Base-by-base conservation (phyloP, 1,140 invertebrate genomes). In the Augochlora pura region DNA sequence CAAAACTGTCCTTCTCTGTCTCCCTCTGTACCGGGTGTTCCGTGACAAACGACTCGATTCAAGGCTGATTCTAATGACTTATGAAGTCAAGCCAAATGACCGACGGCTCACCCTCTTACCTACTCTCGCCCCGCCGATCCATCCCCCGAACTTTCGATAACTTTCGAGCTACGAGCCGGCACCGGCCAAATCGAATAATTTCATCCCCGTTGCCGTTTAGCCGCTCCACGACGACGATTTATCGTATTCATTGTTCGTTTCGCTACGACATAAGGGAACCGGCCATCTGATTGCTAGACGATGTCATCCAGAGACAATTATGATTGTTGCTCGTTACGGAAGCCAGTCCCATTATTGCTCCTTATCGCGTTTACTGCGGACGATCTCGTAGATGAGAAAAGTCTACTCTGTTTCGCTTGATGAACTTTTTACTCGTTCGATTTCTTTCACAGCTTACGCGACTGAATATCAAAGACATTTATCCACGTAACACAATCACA, bases 1-100 rank as follows among this genome's bases (percentile, higher is more conserved):
- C 67, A 27, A 25, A 57, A 57, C 69, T 59, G 49, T 74, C 77
- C 27, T 70, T 59, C 27, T 23, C 21, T 23, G 49, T 74, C 54
- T n/a, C 69, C 27, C 57, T 42, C 76, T 38, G 78, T 85, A 83
- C 77, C 81, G 88, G 86, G 83, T 87, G 87, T 85, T 90, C 87
- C 80, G 73, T 84, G 80, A 85, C 86, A 86, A 87, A 89, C 86
- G 87, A 88, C 81, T 88, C 84, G 75, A 82, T 85, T 79, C 81
- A 84, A 76, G 88, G 90, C 86, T 92, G 92, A 93, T 91, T 93
- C 92, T 93, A 93, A 93, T 90, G 91, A 93, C 91, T 92, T 91
- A 92, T 93, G 92, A 93, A 93, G 92, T 93, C 92, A 93, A 92
- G 89, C 92, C 90, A 93, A 93, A 93, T 93, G 91, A 93, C 91